Percentiles rank a stretch among this genome's conserved stretches.
Conservation (phyloP, 2,797 vertebrate species). For the Hephaestus fuliginosus region DNA sequence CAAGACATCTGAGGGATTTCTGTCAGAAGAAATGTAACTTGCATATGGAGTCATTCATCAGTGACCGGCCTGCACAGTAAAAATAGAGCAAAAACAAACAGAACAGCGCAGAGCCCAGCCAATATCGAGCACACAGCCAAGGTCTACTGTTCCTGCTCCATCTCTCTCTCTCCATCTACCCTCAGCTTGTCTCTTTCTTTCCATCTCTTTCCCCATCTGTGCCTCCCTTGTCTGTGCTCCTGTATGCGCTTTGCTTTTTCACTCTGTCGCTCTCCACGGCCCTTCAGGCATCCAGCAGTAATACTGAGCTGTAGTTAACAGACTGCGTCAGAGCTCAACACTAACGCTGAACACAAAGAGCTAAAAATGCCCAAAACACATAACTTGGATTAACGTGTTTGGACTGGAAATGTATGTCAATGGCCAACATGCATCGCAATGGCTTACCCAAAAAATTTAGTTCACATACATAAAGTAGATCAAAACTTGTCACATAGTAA, state of each 20-base stretch:
- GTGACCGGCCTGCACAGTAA: conserved; percentile 72
- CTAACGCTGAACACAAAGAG: conserved; percentile 20
- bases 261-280: conserved; percentile 66
- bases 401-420: background rate
- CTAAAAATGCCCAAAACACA: background rate
- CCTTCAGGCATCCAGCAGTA: conserved; percentile 63
- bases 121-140: conserved; percentile 57
- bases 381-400: background rate
- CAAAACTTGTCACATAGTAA: background rate
- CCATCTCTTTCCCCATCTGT: conserved; percentile 64
- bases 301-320: conserved; percentile 52
- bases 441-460: background rate
- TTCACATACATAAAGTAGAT: background rate
- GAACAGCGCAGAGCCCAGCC: conserved; percentile 53
- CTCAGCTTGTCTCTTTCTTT: conserved; percentile 63
- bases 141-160: conserved; percentile 63
- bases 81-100: conserved; percentile 84
- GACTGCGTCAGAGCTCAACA: conserved; percentile 39
- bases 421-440: background rate
- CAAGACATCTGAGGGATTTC: conserved; percentile 57
- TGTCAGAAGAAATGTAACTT: conserved; percentile 70
- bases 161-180: conserved; percentile 45
- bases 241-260: conserved; percentile 46
- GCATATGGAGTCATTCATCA: conserved; percentile 79
- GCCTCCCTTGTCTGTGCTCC: conserved; percentile 54